Evolutionary conservation across 2,113 vertebrate species (phyloP).

Genomic region (Amblyopsis rosae): DNA sequence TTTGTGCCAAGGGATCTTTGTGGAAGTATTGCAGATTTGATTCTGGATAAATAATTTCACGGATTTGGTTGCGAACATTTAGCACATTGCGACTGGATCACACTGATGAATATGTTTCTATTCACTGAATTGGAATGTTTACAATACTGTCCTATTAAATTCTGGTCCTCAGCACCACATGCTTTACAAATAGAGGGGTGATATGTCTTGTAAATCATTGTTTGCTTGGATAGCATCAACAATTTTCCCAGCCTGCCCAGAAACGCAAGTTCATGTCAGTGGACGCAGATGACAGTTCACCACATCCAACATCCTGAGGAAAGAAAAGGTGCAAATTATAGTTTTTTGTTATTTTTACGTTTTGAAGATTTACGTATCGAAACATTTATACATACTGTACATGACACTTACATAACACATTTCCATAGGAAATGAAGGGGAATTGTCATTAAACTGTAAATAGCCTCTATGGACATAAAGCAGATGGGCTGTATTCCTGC

Average conservation of each 20-base stretch:
- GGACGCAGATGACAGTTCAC: slow-evolving; percentile 23
- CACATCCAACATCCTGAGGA: slow-evolving; percentile 23
- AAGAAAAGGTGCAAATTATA: slow-evolving; percentile 32
- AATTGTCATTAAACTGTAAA: too few relatives aligned
- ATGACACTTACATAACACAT: not conserved
- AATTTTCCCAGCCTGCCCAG: slow-evolving; percentile 2
- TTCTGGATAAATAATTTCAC: slow-evolving; percentile 35
- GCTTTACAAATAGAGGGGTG: not conserved
- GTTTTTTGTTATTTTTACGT: not conserved
- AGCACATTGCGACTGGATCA: slow-evolving; percentile 26
- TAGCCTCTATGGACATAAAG: not conserved
- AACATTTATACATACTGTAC: not conserved
- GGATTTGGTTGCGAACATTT: slow-evolving; percentile 8
- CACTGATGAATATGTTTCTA: slow-evolving; percentile 1
- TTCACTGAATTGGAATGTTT: slow-evolving; percentile 23
- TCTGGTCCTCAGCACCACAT: not conserved
- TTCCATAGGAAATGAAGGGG: not conserved
- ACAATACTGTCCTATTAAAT: slow-evolving; percentile 6
- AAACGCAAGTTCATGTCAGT: slow-evolving; percentile 30
- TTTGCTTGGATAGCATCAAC: slow-evolving; percentile 9
- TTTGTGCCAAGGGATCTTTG: slow-evolving; percentile 11
- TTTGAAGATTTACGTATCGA: not conserved
- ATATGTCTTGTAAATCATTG: slow-evolving; percentile 10
- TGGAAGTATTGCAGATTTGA: slow-evolving; percentile 21
- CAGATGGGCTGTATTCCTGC: not conserved